Evolutionary conservation across 1,140 invertebrate genomes (phyloP).

Genomic region (Musca domestica): DNA sequence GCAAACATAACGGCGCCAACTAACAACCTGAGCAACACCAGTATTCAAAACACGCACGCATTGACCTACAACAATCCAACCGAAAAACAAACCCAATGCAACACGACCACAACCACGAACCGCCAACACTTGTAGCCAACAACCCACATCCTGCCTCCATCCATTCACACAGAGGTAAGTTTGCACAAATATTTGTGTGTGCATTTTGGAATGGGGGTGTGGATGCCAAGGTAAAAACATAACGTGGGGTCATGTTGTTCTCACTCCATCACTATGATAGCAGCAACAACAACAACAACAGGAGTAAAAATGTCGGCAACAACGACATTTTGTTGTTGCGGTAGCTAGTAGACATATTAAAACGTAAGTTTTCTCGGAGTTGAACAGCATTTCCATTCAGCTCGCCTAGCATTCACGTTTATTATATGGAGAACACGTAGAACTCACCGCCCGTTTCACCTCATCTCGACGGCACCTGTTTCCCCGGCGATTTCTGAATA

Average conservation of each 20-base stretch:
- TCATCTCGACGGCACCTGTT: neutral
- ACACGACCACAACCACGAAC: constrained; percentile 16
- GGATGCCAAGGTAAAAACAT: neutral
- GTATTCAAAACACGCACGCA: constrained; percentile 1
- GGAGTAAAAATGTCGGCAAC: too few species aligned
- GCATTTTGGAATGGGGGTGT: neutral
- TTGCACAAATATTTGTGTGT: neutral
- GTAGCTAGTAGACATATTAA: too few species aligned
- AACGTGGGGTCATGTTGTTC: neutral
- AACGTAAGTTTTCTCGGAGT: too few species aligned
- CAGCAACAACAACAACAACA: neutral
- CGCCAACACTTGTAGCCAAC: constrained; percentile 12
- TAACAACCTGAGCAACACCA: neutral
- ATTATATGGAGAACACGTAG: neutral
- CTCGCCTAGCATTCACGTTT: too few species aligned
- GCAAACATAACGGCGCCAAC: neutral
- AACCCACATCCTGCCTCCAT: neutral
- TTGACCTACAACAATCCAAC: constrained; percentile 13
- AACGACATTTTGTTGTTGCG: too few species aligned
- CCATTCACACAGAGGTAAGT: neutral
- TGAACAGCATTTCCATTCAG: too few species aligned
- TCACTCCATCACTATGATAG: neutral
- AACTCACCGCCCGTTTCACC: neutral
- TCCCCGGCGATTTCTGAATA: too few species aligned
- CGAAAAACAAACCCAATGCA: constrained; percentile 18